A percentile compares a stretch with the other conserved stretches of the same genome.
phyloP scores from a whole-genome alignment of 2,888 invertebrate genomes.

The Resseliella maxima region DNA sequence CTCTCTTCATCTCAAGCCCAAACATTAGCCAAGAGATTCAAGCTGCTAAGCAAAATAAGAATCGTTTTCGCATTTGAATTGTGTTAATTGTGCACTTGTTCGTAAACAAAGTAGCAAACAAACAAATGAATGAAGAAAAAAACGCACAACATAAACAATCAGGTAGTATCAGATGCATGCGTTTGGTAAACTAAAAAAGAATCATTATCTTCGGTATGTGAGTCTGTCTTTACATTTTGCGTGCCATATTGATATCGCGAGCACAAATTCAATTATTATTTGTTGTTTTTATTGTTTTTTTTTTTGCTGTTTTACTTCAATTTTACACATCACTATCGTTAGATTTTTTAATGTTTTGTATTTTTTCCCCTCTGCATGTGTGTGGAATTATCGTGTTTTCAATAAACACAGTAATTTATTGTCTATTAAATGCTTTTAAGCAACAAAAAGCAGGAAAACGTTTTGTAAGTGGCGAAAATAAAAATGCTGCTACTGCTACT shows the following conservation, averaged over 20 bases:
- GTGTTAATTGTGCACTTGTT: conserved; percentile 41
- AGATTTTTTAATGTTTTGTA: not conserved
- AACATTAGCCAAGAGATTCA: not conserved
- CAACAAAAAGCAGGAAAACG: conserved; percentile 28
- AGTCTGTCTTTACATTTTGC: not conserved
- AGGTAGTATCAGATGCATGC: conserved; percentile 16
- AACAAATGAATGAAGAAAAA: no score
- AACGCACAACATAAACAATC: not conserved
- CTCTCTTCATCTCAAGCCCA: not conserved
- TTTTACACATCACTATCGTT: not conserved
- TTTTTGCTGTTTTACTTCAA: not conserved
- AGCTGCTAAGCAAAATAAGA: not conserved
- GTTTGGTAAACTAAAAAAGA: not conserved
- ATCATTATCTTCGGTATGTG: not conserved
- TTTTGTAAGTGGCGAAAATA: not conserved
- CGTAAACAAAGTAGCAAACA: conserved; percentile 41
- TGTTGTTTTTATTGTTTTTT: not conserved
- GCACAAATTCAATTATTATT: not conserved
- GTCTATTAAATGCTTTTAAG: conserved; percentile 27
- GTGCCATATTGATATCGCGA: not conserved
- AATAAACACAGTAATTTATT: conserved; percentile 22
- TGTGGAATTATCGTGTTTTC: not conserved
- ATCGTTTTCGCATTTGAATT: conserved; percentile 25
- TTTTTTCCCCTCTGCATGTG: not conserved
- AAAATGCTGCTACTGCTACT: not conserved